A percentile compares a stretch with the other conserved stretches of the same genome.
Evolutionary conservation across 2,888 invertebrate genomes (phyloP).

Genomic region (Diabrotica balteata): DNA sequence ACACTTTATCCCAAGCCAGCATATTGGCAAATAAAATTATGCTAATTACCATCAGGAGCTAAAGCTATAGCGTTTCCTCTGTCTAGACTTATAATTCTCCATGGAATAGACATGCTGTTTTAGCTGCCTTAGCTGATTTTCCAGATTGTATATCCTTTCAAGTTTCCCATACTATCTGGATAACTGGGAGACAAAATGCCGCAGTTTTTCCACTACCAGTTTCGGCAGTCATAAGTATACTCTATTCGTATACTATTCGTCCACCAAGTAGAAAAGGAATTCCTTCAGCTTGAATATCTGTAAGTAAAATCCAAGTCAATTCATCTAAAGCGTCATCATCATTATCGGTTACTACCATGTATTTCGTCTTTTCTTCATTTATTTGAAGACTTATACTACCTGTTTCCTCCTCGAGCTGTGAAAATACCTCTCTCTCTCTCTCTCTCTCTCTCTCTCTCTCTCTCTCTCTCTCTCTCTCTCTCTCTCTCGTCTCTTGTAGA

Average conservation of each 20-base stretch:
- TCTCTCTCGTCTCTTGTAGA: too few relatives aligned
- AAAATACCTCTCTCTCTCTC: too few relatives aligned
- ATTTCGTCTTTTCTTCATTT: too few relatives aligned
- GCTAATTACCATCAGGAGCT: constrained; percentile 88
- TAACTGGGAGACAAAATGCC: constrained; percentile 96
- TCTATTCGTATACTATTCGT: too few relatives aligned
- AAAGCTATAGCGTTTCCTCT: constrained; percentile 87
- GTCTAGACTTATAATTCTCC: constrained; percentile 90
- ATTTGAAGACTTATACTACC: too few relatives aligned
- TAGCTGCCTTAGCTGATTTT: constrained; percentile 62
- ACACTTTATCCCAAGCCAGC: too few relatives aligned
- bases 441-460: too few relatives aligned
- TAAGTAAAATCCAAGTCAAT: constrained; percentile 98
- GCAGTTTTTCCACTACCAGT: constrained; percentile 99
- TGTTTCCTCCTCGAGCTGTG: too few relatives aligned
- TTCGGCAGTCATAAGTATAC: constrained; percentile 99
- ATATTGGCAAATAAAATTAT: too few relatives aligned
- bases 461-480: too few relatives aligned
- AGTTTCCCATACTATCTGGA: constrained; percentile 99
- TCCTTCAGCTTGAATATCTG: constrained; percentile 98
- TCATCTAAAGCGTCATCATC: constrained; percentile 97
- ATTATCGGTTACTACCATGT: too few relatives aligned
- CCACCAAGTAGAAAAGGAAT: constrained; percentile 97
- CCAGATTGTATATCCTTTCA: constrained; percentile 86
- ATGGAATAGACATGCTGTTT: too few relatives aligned